These are phyloP conservation scores for Drosophila sechellia DNA, from an alignment of 1,140 invertebrate genomes.

Conservation along the genomic window DNA sequence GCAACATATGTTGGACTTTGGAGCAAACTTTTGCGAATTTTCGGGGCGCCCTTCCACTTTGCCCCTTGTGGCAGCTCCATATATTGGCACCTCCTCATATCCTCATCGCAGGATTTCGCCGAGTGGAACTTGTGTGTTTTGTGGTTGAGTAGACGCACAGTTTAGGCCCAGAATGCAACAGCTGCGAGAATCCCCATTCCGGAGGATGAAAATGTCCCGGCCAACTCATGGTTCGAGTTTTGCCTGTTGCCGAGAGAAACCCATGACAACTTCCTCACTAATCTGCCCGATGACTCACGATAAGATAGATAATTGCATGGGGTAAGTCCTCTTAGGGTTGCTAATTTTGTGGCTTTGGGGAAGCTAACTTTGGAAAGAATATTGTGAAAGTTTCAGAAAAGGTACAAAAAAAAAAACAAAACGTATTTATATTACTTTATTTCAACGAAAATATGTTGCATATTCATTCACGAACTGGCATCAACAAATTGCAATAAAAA, in stretches of 20 bases:
- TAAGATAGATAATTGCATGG: conserved; percentile 15
- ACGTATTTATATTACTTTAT: too few species aligned
- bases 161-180: conserved; percentile 76
- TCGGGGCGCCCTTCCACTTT: conserved; percentile 32
- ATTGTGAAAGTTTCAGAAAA: background rate
- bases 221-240: background rate
- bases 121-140: conserved; percentile 68
- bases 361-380: background rate
- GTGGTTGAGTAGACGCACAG: conserved; percentile 72
- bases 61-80: background rate
- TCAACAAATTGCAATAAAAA: too few species aligned
- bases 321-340: background rate
- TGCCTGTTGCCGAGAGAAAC: conserved; percentile 16
- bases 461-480: too few species aligned
- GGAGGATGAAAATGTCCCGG: background rate
- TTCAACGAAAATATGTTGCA: too few species aligned
- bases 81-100: background rate
- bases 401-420: too few species aligned
- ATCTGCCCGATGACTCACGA: conserved; percentile 20
- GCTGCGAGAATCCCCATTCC: conserved; percentile 53
- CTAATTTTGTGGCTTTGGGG: background rate
- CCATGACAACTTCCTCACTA: conserved; percentile 28
- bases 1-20: conserved; percentile 80
- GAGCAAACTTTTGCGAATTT: conserved; percentile 64
- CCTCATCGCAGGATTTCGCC: conserved; percentile 6